A percentile compares a stretch with the other conserved stretches of the same genome.
These are phyloP conservation scores for Heliocidaris erythrogramma DNA, from an alignment of 35 echinoderm and acorn worm species.

Conservation along the genomic window DNA sequence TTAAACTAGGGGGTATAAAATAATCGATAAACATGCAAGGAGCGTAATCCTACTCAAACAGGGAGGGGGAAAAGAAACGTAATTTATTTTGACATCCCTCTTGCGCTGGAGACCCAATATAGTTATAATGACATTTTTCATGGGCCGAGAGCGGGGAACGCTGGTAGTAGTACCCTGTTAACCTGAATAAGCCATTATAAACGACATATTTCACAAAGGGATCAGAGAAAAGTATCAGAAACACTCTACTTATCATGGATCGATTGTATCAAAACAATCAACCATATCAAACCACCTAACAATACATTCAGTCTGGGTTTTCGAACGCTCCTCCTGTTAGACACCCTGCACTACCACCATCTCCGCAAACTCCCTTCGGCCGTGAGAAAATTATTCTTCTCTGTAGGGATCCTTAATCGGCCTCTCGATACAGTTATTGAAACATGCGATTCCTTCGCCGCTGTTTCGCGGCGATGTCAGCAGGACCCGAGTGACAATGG, in stretches of 20 bases:
- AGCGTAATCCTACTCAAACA: no score
- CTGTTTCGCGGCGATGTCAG: background rate
- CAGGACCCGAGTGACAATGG: background rate
- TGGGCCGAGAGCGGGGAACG: no score
- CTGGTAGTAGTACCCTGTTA: no score
- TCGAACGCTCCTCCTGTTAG: background rate
- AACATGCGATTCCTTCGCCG: conserved; percentile 14
- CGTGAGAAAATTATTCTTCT: background rate
- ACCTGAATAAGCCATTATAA: no score
- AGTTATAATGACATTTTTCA: no score
- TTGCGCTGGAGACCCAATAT: no score
- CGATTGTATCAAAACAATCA: background rate
- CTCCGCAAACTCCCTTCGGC: background rate
- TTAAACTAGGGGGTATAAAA: background rate
- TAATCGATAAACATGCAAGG: no score
- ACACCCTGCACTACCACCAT: background rate
- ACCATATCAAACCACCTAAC: background rate
- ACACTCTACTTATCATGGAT: background rate
- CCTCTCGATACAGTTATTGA: background rate
- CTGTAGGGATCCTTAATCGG: background rate
- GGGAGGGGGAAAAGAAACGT: no score
- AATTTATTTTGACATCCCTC: no score
- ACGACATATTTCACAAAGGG: no score
- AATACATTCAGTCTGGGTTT: background rate
- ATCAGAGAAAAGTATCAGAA: no score